Evolutionary conservation across 1,140 invertebrate genomes (phyloP).

Genomic region (Zeugodacus cucurbitae): DNA sequence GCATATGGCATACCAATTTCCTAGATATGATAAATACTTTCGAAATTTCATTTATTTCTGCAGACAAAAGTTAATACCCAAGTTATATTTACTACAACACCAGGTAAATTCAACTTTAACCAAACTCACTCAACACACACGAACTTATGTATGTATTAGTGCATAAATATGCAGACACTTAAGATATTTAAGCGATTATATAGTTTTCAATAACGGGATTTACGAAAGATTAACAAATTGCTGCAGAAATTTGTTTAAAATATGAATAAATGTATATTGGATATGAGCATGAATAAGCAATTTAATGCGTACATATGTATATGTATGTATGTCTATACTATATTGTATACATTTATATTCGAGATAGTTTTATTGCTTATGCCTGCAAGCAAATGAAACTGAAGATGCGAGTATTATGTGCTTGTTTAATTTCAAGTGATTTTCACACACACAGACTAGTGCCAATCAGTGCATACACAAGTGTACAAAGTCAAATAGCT

Average conservation of each 20-base stretch:
- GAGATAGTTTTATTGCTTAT: no score
- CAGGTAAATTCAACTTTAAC: neutral
- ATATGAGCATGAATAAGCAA: neutral
- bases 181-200: neutral
- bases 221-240: neutral
- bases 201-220: neutral
- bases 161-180: neutral
- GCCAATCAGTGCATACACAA: no score
- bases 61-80: neutral
- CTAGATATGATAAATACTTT: neutral
- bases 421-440: no score
- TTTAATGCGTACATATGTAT: no score
- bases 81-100: neutral
- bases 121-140: no score
- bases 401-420: no score
- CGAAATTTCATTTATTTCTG: neutral
- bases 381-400: no score
- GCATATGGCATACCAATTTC: no score
- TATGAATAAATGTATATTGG: neutral
- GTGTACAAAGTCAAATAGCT: no score
- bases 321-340: neutral
- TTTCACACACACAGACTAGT: no score
- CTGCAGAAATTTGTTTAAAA: neutral
- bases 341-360: neutral
- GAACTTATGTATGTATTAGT: neutral